A percentile compares a stretch with the other conserved stretches of the same genome.
These are phyloP conservation scores for Drosophila paramelanica DNA, from an alignment of 2,888 invertebrate species.

Conservation along the genomic window DNA sequence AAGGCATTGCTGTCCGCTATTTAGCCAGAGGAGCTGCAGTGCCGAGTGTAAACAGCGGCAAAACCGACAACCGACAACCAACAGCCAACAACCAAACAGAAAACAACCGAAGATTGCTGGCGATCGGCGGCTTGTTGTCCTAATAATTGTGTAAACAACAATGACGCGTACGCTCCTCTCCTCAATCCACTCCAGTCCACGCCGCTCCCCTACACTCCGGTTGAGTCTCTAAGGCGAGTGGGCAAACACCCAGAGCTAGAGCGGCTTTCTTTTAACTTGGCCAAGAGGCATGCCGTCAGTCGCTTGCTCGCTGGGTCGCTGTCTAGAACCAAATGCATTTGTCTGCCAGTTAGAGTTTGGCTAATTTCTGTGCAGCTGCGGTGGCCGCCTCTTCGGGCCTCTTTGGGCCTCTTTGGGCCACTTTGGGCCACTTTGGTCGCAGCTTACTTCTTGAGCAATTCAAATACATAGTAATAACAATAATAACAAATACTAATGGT, in stretches of 20 bases:
- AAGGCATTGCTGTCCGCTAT: conserved; percentile 46
- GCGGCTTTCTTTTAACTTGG: conserved; percentile 77
- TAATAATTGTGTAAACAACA: conserved; percentile 84
- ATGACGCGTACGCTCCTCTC: conserved; percentile 75
- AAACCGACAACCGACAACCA: conserved; percentile 38
- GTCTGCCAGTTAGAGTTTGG: conserved; percentile 81
- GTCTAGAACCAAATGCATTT: conserved; percentile 75
- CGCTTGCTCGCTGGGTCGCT: conserved; percentile 27
- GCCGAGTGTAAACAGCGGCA: conserved; percentile 50
- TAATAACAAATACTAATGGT: conserved; percentile 83
- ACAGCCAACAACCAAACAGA: conserved; percentile 28
- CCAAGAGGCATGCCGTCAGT: conserved; percentile 51
- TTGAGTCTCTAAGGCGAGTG: conserved; percentile 54
- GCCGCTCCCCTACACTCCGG: conserved; percentile 1
- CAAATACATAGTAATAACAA: conserved; percentile 83
- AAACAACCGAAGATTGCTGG: conserved; percentile 51
- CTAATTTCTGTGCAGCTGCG: conserved; percentile 78
- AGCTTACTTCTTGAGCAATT: conserved; percentile 77
- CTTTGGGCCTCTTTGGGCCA: conserved; percentile 49
- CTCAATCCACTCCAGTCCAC: conserved; percentile 4
- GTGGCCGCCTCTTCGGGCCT: conserved; percentile 36
- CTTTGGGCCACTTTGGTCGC: conserved; percentile 50
- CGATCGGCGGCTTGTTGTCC: conserved; percentile 82
- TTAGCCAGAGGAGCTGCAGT: conserved; percentile 32
- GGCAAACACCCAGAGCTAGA: conserved; percentile 54